A percentile compares a stretch with the other conserved stretches of the same genome.
phyloP scores from a whole-genome alignment of 1,140 invertebrate species.

The Drosophila setifemur region DNA sequence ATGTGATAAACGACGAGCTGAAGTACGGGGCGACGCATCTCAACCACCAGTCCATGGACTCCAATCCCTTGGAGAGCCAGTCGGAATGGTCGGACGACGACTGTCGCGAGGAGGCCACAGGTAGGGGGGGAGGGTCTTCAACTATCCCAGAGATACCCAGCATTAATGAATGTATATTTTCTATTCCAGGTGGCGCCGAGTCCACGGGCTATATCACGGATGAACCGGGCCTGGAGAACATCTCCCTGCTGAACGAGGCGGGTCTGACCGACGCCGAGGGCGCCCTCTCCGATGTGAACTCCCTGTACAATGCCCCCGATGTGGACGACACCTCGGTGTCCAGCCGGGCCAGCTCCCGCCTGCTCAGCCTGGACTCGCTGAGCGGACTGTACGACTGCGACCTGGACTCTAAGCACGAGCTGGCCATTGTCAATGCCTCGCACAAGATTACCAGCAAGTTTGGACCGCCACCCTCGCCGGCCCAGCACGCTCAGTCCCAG shows the following conservation, averaged over 20 bases:
- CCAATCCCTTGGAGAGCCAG: slow-evolving; percentile 85
- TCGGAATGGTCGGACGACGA: slow-evolving; percentile 91
- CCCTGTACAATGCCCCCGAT: slow-evolving; percentile 90
- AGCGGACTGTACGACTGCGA: slow-evolving; percentile 91
- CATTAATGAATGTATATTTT: not conserved
- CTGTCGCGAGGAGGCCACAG: slow-evolving; percentile 82
- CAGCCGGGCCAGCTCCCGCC: slow-evolving; percentile 89
- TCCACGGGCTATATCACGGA: slow-evolving; percentile 92
- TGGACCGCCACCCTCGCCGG: slow-evolving; percentile 70
- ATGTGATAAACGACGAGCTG: slow-evolving; percentile 82
- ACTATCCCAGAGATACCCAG: not conserved
- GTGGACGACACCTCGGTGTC: slow-evolving; percentile 90
- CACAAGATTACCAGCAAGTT: slow-evolving; percentile 82
- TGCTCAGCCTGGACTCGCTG: slow-evolving; percentile 89
- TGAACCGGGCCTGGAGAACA: slow-evolving; percentile 91
- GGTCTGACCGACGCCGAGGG: slow-evolving; percentile 94
- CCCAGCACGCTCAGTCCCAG: slow-evolving; percentile 13
- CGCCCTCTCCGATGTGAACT: slow-evolving; percentile 92
- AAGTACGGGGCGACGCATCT: slow-evolving; percentile 81
- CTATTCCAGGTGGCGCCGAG: slow-evolving; percentile 85
- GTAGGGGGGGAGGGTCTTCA: no score
- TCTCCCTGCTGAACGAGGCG: slow-evolving; percentile 91
- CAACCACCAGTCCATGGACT: slow-evolving; percentile 81
- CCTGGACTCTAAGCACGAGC: slow-evolving; percentile 81
- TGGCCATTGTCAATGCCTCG: slow-evolving; percentile 82